Evolutionary conservation across 2,888 invertebrate genomes (phyloP), one percentile per base, ranked within the genome.

Genomic region (Diaphora mendica): DNA sequence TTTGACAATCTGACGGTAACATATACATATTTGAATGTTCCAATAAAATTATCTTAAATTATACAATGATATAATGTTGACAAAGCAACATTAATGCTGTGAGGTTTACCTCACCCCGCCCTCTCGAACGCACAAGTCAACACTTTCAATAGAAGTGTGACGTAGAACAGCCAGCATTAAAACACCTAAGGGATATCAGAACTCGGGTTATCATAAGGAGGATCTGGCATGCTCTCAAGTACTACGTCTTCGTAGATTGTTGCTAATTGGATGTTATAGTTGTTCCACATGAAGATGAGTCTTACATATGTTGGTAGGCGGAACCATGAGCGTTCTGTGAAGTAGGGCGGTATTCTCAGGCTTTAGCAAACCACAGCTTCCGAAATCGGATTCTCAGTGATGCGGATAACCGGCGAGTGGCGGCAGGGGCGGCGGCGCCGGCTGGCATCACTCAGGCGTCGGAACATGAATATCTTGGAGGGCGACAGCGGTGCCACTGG

Each of bases 371-470:
- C 97, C 83, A 97, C 97, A 68, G 97, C 97, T 86, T 97, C 97
- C 78, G 97, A 97, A 92, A 97, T 97, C 72, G 97, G 97, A 91
- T 97, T 97, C 94, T 97, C 97, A 75, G 97, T 97, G 94, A 97
- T 97, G 93, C 97, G 97, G 90, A 97, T 97, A 87, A 97, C 96
- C 79, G 97, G 96, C 85, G 97, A 96, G 86, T 89, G 91, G 80
- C 95, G 94, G 84, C 94, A 94, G 2, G 89, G 83, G 79, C 94
- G 96, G 86, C 96, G 96, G 85, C 94, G 88, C 85, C 94, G 88
- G 73, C 81, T 86, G 87, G 91, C 94, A 91, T 94, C 94, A 88
- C 95, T 95, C 90, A 96, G 95, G 84, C 97, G 96, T 83, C 97
- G 96, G 93, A 96, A 97, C 90, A 96, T 95, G 81, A 96, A 96